A percentile compares a stretch with the other conserved stretches of the same genome.
These are phyloP conservation scores for Agonopterix heracliana DNA, from an alignment of 2,888 invertebrate genomes.

Conservation along the genomic window DNA sequence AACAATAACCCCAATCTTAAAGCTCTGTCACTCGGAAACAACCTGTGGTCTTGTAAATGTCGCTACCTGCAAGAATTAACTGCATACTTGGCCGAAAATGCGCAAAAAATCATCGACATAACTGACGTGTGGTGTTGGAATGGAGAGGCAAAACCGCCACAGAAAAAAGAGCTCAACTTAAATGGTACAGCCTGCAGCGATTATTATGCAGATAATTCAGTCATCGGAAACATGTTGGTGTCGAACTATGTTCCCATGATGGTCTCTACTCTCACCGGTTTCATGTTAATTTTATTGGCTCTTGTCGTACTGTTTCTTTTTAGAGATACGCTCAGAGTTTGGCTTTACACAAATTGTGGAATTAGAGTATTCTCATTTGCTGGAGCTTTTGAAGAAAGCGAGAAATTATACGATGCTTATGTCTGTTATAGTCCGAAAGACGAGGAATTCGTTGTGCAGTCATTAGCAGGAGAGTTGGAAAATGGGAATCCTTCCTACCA, in stretches of 20 bases:
- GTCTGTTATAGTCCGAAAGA: conserved; percentile 95
- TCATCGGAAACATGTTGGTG: conserved; percentile 87
- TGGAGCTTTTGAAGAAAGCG: conserved; percentile 84
- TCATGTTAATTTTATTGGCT: conserved; percentile 84
- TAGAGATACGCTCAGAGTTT: conserved; percentile 89
- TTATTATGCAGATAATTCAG: conserved; percentile 88
- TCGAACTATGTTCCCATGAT: conserved; percentile 91
- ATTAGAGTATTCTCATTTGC: conserved; percentile 86
- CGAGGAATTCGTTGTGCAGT: conserved; percentile 91
- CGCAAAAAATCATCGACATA: conserved; percentile 86
- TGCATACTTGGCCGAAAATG: conserved; percentile 87
- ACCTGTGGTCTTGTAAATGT: conserved; percentile 94
- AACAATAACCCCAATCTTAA: conserved; percentile 80
- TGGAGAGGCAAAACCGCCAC: conserved; percentile 82
- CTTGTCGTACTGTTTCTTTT: conserved; percentile 89
- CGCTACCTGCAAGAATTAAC: conserved; percentile 90
- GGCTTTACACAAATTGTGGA: conserved; percentile 92
- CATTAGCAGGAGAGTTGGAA: conserved; percentile 89
- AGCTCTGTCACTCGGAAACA: conserved; percentile 87
- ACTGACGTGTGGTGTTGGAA: conserved; percentile 89
- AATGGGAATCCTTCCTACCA: conserved; percentile 87
- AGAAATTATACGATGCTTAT: conserved; percentile 94
- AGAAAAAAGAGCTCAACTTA: conserved; percentile 87
- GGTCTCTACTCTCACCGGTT: conserved; percentile 85
- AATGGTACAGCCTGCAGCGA: conserved; percentile 92